Percentiles rank a stretch among this genome's conserved stretches.
Conservation (phyloP, 2,797 vertebrate species). For the Melanotaenia nigrans region DNA sequence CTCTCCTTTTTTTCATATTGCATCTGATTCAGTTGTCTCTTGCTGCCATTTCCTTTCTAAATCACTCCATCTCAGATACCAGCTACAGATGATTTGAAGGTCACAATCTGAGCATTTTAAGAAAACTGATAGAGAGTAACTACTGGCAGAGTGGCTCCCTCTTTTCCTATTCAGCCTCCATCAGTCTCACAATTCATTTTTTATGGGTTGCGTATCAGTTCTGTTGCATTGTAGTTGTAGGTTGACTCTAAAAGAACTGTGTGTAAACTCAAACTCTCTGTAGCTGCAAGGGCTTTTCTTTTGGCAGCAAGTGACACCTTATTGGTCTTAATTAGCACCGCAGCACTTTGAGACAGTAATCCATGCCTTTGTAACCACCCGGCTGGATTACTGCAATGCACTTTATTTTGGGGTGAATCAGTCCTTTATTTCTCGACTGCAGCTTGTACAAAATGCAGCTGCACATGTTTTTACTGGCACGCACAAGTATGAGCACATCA, state of each 20-base stretch:
- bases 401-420: too few relatives aligned
- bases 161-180: constrained; percentile 47
- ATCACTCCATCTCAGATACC: constrained; percentile 7
- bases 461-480: too few relatives aligned
- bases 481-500: too few relatives aligned
- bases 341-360: too few relatives aligned
- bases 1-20: constrained; percentile 10
- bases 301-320: constrained; percentile 32
- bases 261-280: constrained; percentile 28
- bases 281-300: constrained; percentile 21
- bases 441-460: too few relatives aligned
- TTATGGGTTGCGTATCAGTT: constrained; percentile 52
- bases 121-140: constrained; percentile 42
- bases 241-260: constrained; percentile 57
- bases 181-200: constrained; percentile 49
- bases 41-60: constrained; percentile 23
- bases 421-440: too few relatives aligned
- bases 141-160: constrained; percentile 2
- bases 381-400: too few relatives aligned
- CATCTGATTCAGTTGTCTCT: constrained; percentile 18
- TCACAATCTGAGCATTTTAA: constrained; percentile 39
- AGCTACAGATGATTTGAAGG: constrained; percentile 24
- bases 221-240: constrained; percentile 54
- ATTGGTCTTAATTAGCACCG: constrained; percentile 9
- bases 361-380: too few relatives aligned